phyloP scores from a whole-genome alignment of 2,888 invertebrate genomes.

The Drosophila atripex region DNA sequence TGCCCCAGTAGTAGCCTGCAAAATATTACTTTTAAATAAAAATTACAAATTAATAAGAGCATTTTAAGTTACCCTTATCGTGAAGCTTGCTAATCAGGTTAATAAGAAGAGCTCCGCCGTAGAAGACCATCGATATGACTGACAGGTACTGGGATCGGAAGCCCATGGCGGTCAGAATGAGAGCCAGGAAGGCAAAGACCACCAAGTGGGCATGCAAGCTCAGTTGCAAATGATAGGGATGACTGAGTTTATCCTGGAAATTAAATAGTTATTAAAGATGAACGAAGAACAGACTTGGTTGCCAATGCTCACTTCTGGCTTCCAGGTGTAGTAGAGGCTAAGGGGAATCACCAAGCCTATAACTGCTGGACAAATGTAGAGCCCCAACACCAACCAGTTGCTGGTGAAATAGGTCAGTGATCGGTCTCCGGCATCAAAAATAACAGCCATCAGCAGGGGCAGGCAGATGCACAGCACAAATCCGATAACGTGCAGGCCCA shows the following conservation, averaged over 20 bases:
- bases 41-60: not conserved
- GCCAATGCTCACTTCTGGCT: constrained; percentile 75
- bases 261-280: constrained; percentile 69
- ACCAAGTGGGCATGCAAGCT: constrained; percentile 80
- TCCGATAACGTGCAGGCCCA: constrained; percentile 72
- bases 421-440: constrained; percentile 82
- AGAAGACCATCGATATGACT: constrained; percentile 79
- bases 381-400: constrained; percentile 85
- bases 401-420: constrained; percentile 87
- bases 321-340: constrained; percentile 72
- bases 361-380: constrained; percentile 79
- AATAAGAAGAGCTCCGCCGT: constrained; percentile 69
- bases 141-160: constrained; percentile 79
- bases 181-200: constrained; percentile 69
- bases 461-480: constrained; percentile 77
- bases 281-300: constrained; percentile 46
- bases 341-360: constrained; percentile 76
- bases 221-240: constrained; percentile 77
- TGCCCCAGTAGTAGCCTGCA: constrained; percentile 69
- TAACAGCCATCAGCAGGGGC: constrained; percentile 79
- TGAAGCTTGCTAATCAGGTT: constrained; percentile 76
- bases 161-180: constrained; percentile 67
- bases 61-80: constrained; percentile 63
- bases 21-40: constrained; percentile 79
- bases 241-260: constrained; percentile 53